A percentile compares a stretch with the other conserved stretches of the same genome.
These are phyloP conservation scores for Micromesistius poutassou DNA, from an alignment of 2,797 vertebrate species.

Conservation along the genomic window DNA sequence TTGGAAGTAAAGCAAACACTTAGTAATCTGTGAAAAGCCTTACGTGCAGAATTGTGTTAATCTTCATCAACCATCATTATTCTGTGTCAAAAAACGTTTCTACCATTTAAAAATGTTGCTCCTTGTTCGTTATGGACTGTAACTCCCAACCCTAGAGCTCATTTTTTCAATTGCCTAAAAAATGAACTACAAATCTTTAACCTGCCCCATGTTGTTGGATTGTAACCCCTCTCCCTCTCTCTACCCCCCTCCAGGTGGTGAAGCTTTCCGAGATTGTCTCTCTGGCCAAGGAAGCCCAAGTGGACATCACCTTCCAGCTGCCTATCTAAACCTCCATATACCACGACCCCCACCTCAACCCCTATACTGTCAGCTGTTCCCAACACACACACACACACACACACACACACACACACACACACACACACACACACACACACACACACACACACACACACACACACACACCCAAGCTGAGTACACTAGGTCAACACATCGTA, in stretches of 20 bases:
- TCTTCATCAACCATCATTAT: background rate
- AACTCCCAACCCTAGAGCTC: background rate
- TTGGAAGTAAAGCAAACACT: background rate
- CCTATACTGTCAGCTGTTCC: background rate
- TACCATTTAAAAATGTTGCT: too few relatives aligned
- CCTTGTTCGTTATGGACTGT: too few relatives aligned
- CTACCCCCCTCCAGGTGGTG: conserved; percentile 80
- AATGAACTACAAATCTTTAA: too few relatives aligned
- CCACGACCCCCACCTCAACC: background rate
- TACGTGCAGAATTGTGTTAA: background rate
- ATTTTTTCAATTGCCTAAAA: background rate
- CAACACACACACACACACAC: background rate
- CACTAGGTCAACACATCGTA: conserved; percentile 1
- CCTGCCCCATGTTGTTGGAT: background rate
- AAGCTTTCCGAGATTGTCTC: conserved; percentile 96
- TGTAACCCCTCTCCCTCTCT: background rate
- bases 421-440: background rate
- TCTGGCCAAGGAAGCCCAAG: conserved; percentile 92
- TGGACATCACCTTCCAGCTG: conserved; percentile 97
- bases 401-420: background rate
- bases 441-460: background rate
- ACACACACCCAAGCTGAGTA: background rate
- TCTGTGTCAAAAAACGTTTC: too few relatives aligned
- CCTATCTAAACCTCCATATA: conserved; percentile 78
- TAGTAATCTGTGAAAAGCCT: background rate